Evolutionary conservation across 2,888 invertebrate genomes (phyloP), one percentile per base, ranked within the genome.

Genomic region (Cheilosia vulpina): DNA sequence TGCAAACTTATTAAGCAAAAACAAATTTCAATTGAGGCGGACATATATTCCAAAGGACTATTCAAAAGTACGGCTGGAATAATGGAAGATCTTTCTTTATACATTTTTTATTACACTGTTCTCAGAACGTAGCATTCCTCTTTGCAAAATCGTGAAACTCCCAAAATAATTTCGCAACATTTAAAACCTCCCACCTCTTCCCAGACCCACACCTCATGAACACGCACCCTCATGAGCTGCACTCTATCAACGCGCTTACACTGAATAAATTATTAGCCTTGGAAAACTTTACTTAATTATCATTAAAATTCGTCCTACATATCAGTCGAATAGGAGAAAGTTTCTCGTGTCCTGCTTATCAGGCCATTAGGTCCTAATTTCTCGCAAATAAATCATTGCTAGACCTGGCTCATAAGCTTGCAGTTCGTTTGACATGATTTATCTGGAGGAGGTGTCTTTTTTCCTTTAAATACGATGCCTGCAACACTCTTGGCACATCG

Each of bases 361-460:
- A 71, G 55, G 4, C 77, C 77, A 66, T 66, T 72, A 71, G 50
- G 69, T 43, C 50, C 24, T 78, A 73, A 83, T 73, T 83, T 73
- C 57, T 62, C 66, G 62, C 45, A 15, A 62, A 68, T 78, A 78
- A 83, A 73, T 83, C 68, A 53, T 15, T n/a, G 27, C 66, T 62
- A 55, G 41, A 21, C 34, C 52, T 1, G 38, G 45, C 38, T 15
- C 38, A 45, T 45, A 24, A n/a, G 19, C 57, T 58, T 11, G 17
- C 31, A 43, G 4, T 60, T 47, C 24, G 19, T 17, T 38, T 63
- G 43, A 68, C 45, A 47, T 62, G 53, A 79, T 78, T 78, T 73
- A 78, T 78, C 53, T 53, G 53, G 2, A 24, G 43, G 31, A 21
- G 21, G n/a, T n/a, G 45, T 17, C 3, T 2, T 58, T 41, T 19